A percentile compares a stretch with the other conserved stretches of the same genome.
Evolutionary conservation across 1,140 invertebrate species (phyloP).

Genomic region (Diuraphis noxia): DNA sequence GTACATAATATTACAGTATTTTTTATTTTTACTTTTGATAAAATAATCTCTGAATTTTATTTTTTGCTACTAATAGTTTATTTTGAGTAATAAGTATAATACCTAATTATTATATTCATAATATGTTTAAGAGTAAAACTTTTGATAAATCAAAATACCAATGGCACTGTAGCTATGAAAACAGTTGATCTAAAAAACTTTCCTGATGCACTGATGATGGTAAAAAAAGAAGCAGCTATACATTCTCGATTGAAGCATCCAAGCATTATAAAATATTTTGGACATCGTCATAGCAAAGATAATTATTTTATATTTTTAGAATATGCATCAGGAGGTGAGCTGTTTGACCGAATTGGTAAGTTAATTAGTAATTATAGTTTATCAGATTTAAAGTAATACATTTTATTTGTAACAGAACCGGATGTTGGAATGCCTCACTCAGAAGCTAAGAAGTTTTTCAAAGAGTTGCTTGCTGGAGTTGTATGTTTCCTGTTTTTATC

Average conservation of each 20-base stretch:
- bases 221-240: slow-evolving; percentile 81
- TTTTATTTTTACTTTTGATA: background rate
- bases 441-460: slow-evolving; percentile 85
- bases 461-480: slow-evolving; percentile 81
- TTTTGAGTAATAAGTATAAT: background rate
- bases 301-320: slow-evolving; percentile 94
- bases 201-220: slow-evolving; percentile 69
- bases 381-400: background rate
- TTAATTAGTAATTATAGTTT: slow-evolving; percentile 41
- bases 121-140: slow-evolving; percentile 82
- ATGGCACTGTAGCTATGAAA: slow-evolving; percentile 92
- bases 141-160: slow-evolving; percentile 79
- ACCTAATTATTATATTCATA: background rate
- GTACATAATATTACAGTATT: background rate
- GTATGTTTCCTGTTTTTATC: slow-evolving; percentile 60
- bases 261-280: slow-evolving; percentile 87
- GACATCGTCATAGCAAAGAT: slow-evolving; percentile 74
- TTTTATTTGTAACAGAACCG: slow-evolving; percentile 72
- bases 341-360: slow-evolving; percentile 94
- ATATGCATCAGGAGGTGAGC: slow-evolving; percentile 93
- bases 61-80: background rate
- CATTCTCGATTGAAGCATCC: slow-evolving; percentile 83
- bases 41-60: background rate
- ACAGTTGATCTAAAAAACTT: slow-evolving; percentile 78
- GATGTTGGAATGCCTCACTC: slow-evolving; percentile 85